Conservation (phyloP, 2,113 vertebrate species). For the Opisthocomus hoazin region DNA sequence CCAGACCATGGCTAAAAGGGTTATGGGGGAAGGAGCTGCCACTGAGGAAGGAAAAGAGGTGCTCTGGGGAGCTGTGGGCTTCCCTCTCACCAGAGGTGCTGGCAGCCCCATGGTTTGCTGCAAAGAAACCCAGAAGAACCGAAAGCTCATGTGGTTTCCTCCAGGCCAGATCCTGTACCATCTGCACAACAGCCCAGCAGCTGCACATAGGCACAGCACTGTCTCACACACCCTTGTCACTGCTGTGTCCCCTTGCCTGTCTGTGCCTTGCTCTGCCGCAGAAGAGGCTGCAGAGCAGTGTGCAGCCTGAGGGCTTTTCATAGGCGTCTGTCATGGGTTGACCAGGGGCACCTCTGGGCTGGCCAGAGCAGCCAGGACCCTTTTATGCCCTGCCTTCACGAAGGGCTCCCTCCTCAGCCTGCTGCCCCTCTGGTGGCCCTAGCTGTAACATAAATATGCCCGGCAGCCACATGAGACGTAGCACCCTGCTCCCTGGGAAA, state of each 20-base stretch:
- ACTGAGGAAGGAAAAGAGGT: neutral
- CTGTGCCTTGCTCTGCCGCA: neutral
- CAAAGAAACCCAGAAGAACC: neutral
- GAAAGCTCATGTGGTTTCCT: rapidly evolving
- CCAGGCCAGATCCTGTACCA: neutral
- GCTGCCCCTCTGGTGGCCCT: neutral
- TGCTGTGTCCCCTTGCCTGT: neutral
- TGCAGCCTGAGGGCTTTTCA: neutral
- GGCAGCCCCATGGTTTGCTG: neutral
- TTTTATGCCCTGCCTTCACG: neutral
- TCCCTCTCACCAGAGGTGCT: neutral
- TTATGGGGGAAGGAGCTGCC: neutral
- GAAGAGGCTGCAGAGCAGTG: neutral
- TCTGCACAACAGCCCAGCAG: neutral
- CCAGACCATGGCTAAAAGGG: neutral
- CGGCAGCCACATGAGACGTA: neutral
- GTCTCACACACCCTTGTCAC: too few species aligned
- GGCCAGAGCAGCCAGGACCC: neutral
- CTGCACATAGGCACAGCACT: neutral
- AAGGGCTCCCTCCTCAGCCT: neutral
- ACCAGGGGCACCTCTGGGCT: neutral
- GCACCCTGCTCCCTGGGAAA: neutral
- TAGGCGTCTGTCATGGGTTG: neutral
- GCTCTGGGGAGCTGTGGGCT: neutral
- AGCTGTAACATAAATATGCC: neutral